Conservation (phyloP, 2,113 vertebrate species). For the Leucopternis melanops region DNA sequence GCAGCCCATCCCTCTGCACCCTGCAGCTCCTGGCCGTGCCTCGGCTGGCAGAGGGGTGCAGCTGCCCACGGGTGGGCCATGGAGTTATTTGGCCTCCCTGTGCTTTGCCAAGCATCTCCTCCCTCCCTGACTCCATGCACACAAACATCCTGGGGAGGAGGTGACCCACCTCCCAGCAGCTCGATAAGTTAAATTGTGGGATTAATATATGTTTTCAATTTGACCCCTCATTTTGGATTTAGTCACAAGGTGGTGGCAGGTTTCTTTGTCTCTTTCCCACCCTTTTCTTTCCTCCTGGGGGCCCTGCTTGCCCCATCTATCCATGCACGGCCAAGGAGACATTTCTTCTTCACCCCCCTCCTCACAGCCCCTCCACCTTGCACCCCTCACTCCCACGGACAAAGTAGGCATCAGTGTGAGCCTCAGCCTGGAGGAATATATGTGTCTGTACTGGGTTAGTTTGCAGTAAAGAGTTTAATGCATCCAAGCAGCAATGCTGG, state of each 20-base stretch:
- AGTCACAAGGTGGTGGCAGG: neutral
- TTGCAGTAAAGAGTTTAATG: neutral
- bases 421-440: neutral
- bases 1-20: neutral
- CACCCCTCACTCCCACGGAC: neutral
- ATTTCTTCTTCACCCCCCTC: neutral
- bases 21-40: neutral
- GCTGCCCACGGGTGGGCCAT: neutral
- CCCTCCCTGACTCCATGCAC: neutral
- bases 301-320: neutral
- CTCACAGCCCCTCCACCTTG: neutral
- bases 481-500: neutral
- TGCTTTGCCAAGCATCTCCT: neutral
- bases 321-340: neutral
- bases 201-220: neutral
- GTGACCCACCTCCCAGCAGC: neutral
- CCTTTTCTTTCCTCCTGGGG: neutral
- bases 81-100: neutral
- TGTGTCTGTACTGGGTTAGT: neutral
- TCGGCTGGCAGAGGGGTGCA: neutral
- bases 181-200: neutral
- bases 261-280: neutral
- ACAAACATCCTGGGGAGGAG: neutral
- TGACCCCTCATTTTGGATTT: neutral
- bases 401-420: neutral